These are phyloP conservation scores for Ectemnius cavifrons DNA, from an alignment of 2,888 invertebrate genomes.

Conservation along the genomic window DNA sequence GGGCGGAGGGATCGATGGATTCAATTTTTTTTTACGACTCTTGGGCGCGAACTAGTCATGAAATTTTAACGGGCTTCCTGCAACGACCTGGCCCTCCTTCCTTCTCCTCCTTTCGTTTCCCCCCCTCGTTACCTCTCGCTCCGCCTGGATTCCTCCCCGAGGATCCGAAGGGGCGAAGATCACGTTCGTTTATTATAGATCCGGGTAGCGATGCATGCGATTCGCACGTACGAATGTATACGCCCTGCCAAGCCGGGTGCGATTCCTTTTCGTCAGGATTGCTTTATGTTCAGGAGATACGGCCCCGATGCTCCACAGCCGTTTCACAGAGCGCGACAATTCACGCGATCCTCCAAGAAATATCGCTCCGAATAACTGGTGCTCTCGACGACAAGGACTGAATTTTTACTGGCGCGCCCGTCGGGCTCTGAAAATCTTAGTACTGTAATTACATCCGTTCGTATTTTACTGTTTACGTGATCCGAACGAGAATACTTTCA, in stretches of 20 bases:
- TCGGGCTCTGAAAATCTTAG: no score
- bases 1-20: constrained; percentile 64
- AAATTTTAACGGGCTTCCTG: constrained; percentile 66
- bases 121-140: no score
- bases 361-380: constrained; percentile 10
- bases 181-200: constrained; percentile 62
- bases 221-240: constrained; percentile 41
- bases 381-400: neutral
- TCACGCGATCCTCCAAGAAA: constrained; percentile 19
- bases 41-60: constrained; percentile 59
- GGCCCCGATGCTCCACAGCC: constrained; percentile 15
- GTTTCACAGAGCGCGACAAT: constrained; percentile 11
- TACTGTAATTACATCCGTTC: no score
- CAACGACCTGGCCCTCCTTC: constrained; percentile 50
- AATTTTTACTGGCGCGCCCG: constrained; percentile 1
- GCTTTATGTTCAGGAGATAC: constrained; percentile 39
- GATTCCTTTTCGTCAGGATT: constrained; percentile 49
- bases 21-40: constrained; percentile 70
- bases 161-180: constrained; percentile 49
- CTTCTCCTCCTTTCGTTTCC: no score
- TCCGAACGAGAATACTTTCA: no score
- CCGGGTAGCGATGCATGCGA: constrained; percentile 48
- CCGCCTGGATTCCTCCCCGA: constrained; percentile 49
- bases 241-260: constrained; percentile 26
- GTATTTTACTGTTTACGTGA: no score